A percentile compares a stretch with the other conserved stretches of the same genome.
phyloP scores from a whole-genome alignment of 2,113 vertebrate genomes.

The Microcebus ravelobensis region DNA sequence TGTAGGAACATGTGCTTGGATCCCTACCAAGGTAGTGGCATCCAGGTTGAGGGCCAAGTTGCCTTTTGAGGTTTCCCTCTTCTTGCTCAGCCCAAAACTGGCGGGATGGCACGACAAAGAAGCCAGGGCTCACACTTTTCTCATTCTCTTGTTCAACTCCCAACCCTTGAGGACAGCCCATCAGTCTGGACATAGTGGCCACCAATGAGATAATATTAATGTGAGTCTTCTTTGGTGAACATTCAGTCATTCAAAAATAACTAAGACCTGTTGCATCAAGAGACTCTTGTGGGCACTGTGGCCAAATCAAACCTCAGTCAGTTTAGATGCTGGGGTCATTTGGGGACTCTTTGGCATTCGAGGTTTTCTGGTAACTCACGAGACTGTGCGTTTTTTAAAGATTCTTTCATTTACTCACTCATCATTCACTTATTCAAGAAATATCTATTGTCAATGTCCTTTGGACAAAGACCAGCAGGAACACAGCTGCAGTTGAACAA shows the following conservation, averaged over 20 bases:
- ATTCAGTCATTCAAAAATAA: not conserved
- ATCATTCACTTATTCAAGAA: not conserved
- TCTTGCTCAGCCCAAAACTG: not conserved
- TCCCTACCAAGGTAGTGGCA: slow-evolving; percentile 47
- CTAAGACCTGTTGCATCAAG: not conserved
- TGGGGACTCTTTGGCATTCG: not conserved
- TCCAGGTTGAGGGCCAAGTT: not conserved
- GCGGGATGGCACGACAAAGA: not conserved
- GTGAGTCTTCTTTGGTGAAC: not conserved
- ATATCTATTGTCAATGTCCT: slow-evolving; percentile 63
- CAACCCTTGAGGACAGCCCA: not conserved
- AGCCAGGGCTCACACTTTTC: not conserved
- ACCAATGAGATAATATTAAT: not conserved
- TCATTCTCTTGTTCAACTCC: not conserved
- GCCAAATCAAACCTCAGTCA: too few relatives aligned
- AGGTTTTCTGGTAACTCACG: not conserved
- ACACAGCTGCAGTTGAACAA: not conserved
- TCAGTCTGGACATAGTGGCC: not conserved
- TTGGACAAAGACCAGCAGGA: not conserved
- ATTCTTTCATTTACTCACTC: not conserved
- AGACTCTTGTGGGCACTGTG: not conserved
- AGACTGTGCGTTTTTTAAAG: not conserved
- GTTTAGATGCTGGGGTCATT: not conserved
- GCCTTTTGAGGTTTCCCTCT: not conserved
- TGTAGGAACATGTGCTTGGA: slow-evolving; percentile 67